phyloP scores from a whole-genome alignment of 2,113 vertebrate genomes.

The Taurulus bubalis region DNA sequence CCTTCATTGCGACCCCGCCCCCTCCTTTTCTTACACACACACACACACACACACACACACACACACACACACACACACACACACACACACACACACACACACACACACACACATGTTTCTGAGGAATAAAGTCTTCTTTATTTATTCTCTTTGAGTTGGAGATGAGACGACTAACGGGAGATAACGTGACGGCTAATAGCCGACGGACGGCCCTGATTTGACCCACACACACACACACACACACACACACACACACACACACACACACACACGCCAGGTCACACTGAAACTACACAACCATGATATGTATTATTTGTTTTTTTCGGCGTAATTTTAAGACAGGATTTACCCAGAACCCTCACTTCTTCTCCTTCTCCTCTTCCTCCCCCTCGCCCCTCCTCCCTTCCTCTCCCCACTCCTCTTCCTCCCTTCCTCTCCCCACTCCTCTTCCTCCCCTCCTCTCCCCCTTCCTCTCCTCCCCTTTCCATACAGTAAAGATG shows the following conservation, averaged over 20 bases:
- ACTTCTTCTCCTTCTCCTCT: not conserved
- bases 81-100: too few relatives aligned
- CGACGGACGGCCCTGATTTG: not conserved
- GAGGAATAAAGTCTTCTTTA: slow-evolving; percentile 74
- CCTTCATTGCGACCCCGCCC: slow-evolving; percentile 21
- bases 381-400: too few relatives aligned
- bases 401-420: not conserved
- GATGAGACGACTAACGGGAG: slow-evolving; percentile 74
- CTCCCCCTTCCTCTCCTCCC: not conserved
- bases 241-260: not conserved
- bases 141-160: slow-evolving; percentile 77
- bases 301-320: not conserved
- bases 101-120: too few relatives aligned
- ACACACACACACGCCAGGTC: slow-evolving; percentile 9
- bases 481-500: slow-evolving; percentile 54
- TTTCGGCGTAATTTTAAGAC: slow-evolving; percentile 13
- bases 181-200: slow-evolving; percentile 61
- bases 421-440: slow-evolving; percentile 15
- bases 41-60: too few relatives aligned
- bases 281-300: not conserved
- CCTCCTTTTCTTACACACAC: too few relatives aligned
- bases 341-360: slow-evolving; percentile 48
- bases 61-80: too few relatives aligned
- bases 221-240: not conserved
- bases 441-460: not conserved